Conservation (phyloP, 2,113 vertebrate genomes). For the Brachypteracias leptosomus region DNA sequence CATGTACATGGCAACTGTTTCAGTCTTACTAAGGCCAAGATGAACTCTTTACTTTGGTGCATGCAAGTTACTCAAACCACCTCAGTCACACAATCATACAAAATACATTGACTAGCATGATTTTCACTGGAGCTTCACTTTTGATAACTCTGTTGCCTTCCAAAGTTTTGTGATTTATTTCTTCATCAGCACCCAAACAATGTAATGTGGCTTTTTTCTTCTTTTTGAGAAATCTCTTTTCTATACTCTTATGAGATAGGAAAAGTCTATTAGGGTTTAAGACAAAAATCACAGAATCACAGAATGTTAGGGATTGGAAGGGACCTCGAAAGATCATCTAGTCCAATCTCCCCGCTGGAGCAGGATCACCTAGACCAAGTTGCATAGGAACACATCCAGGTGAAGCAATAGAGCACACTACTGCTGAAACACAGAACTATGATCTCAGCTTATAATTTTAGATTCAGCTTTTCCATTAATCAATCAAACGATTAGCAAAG, state of each 20-base stretch:
- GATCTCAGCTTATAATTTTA: background rate
- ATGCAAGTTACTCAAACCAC: background rate
- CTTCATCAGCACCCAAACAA: background rate
- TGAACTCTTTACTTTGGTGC: background rate
- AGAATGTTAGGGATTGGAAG: too few relatives aligned
- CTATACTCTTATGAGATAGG: background rate
- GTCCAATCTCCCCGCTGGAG: too few relatives aligned
- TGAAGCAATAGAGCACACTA: background rate
- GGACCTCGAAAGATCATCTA: too few relatives aligned
- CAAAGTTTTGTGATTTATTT: background rate
- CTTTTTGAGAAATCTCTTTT: background rate
- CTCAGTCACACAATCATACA: background rate
- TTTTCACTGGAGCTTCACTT: background rate
- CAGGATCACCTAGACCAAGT: too few relatives aligned
- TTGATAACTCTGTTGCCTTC: background rate
- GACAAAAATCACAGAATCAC: too few relatives aligned
- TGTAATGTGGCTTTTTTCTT: background rate
- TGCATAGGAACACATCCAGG: background rate
- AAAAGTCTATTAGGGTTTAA: background rate
- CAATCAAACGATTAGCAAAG: background rate
- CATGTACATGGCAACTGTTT: background rate
- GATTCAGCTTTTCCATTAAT: background rate
- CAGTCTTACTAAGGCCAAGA: background rate
- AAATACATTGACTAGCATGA: background rate
- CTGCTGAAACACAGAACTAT: background rate